Evolutionary conservation across 2,113 vertebrate genomes (phyloP).

Genomic region (Melanostigma gelatinosum): DNA sequence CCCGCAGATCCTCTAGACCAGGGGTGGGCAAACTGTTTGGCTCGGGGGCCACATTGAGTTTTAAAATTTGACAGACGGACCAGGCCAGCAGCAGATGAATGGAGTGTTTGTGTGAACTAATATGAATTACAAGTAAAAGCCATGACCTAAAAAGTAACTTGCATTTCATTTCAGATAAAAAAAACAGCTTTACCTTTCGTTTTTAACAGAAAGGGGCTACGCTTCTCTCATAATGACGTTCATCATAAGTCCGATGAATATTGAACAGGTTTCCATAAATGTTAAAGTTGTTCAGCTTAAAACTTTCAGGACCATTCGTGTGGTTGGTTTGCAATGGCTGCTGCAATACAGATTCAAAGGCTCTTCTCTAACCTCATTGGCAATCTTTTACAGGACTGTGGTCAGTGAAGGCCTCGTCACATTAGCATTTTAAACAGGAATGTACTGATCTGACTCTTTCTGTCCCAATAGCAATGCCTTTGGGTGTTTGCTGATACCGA

Average conservation of each 20-base stretch:
- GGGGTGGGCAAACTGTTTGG: too few species aligned
- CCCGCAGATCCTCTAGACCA: too few species aligned
- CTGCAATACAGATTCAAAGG: slow-evolving; percentile 15
- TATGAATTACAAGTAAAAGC: too few species aligned
- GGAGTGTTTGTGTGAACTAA: too few species aligned
- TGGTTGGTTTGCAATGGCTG: neutral
- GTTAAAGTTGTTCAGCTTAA: neutral
- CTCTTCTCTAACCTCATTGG: neutral
- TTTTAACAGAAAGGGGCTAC: neutral
- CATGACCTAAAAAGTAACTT: too few species aligned
- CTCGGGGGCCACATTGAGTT: too few species aligned
- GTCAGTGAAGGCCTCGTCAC: neutral
- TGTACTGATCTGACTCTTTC: neutral
- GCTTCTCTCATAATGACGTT: slow-evolving; percentile 7
- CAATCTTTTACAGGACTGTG: neutral
- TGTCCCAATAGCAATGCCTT: too few species aligned
- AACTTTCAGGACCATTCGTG: neutral
- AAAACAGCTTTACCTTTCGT: neutral
- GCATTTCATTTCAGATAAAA: neutral
- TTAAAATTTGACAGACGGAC: too few species aligned
- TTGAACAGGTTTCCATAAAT: slow-evolving; percentile 21
- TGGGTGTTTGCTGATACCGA: too few species aligned
- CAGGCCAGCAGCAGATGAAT: too few species aligned
- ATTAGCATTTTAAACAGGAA: slow-evolving; percentile 5
- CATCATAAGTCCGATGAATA: neutral